phyloP scores from a whole-genome alignment of 2,888 invertebrate species.

The Odontocolon sp. region DNA sequence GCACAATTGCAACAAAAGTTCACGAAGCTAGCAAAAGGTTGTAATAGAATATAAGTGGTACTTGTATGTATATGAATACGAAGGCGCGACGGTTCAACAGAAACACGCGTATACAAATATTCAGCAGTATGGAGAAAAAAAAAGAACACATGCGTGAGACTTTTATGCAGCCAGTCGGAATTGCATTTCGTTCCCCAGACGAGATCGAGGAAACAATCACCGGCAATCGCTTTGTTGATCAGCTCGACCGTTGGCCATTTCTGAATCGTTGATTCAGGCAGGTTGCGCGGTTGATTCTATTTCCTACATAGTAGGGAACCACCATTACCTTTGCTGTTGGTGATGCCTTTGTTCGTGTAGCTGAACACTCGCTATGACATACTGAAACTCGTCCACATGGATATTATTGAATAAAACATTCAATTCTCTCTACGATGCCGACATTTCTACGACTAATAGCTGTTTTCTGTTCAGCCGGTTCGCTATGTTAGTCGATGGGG shows the following conservation, averaged over 20 bases:
- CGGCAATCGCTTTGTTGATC: conserved; percentile 44
- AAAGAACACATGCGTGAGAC: background rate
- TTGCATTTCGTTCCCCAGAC: conserved; percentile 43
- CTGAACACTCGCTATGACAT: background rate
- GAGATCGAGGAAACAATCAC: conserved; percentile 43
- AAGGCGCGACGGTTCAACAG: background rate
- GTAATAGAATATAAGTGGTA: conserved; percentile 24
- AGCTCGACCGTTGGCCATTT: background rate
- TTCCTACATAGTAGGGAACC: background rate
- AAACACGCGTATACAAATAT: conserved; percentile 14
- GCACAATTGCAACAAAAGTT: background rate
- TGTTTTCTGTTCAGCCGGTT: background rate
- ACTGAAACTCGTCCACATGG: conserved; percentile 10
- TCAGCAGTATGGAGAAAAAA: conserved; percentile 7
- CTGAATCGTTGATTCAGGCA: background rate
- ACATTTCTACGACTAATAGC: conserved; percentile 47
- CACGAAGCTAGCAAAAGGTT: background rate
- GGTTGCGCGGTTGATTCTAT: conserved; percentile 4
- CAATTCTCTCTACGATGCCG: conserved; percentile 45
- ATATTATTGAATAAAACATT: conserved; percentile 53
- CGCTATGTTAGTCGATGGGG: conserved; percentile 26
- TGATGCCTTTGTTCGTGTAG: background rate
- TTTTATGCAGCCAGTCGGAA: background rate
- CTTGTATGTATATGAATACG: background rate
- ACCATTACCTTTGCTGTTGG: background rate